Base-by-base conservation (phyloP, 2,888 invertebrate genomes). In the Eupeodes latifasciatus region DNA sequence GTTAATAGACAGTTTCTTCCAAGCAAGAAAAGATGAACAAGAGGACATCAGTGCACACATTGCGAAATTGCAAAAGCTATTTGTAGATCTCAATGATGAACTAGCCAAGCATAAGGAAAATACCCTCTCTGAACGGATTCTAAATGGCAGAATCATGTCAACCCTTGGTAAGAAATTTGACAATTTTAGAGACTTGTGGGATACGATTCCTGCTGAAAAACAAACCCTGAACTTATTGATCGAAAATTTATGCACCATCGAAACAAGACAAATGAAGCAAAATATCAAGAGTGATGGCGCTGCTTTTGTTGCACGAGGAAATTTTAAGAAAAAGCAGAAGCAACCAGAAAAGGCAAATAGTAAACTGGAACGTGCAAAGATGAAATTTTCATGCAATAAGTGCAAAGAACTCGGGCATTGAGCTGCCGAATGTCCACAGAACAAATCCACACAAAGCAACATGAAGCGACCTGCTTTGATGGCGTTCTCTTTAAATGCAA, bases 1-100 rank as follows among this genome's bases (percentile, higher is more conserved):
- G 36, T 40, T 40, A 19, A 44, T 62, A 40, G 40, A 62, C 6
- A 44, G 10, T 44, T 62, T 44, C 44, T 62, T 62, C 44, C 62
- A 62, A 62, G 62, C 44, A 16, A 62, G 62, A 62, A 62, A 44
- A 44, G 44, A 62, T 6, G 62, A 62, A 62, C n/a, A n/a, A 62
- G 62, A 62, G 16, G 62, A 62, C 9, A 62, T 62, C 5, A 62
- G 40, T 44, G 16, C 62, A 9, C 44, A 62, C 16, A 16, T 62
- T 40, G 62, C 62, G 16, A 62, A 62, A 62, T 16, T 62, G 62
- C 62, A 62, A 44, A 62, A 62, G 44, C 44, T 44, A 5, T 44
- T 62, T 62, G 62, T 62, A n/a, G 61, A 61, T n/a, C 61, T 61
- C 14, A 36, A 61, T 14, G 36, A 11, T 61, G 61, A 61, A n/a